These are phyloP conservation scores for Diaperis boleti DNA, from an alignment of 2,888 invertebrate species.

Conservation along the genomic window DNA sequence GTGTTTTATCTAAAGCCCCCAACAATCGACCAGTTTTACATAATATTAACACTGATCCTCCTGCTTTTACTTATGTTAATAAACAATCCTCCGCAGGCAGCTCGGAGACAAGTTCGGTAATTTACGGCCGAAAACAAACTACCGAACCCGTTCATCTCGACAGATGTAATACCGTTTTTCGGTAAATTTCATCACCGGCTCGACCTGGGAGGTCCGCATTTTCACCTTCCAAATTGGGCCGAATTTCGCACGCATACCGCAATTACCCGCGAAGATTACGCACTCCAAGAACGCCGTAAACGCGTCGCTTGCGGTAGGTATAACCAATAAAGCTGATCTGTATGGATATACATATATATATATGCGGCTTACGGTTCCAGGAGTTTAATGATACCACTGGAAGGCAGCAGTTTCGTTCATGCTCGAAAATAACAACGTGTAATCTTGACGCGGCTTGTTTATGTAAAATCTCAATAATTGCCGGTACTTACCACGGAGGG, in stretches of 20 bases:
- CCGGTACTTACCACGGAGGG: slow-evolving; percentile 27
- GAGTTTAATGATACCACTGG: slow-evolving; percentile 5
- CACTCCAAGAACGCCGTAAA: slow-evolving; percentile 29
- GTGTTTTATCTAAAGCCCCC: too few relatives aligned
- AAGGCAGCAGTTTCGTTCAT: slow-evolving; percentile 7
- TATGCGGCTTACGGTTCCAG: slow-evolving; percentile 16
- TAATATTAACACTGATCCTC: too few relatives aligned
- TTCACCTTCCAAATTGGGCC: too few relatives aligned
- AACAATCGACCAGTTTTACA: too few relatives aligned
- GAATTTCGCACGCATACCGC: slow-evolving; percentile 19
- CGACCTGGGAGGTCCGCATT: not conserved
- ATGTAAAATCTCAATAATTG: slow-evolving; percentile 25
- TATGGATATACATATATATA: slow-evolving; percentile 17
- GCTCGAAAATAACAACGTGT: slow-evolving; percentile 19
- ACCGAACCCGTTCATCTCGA: too few relatives aligned
- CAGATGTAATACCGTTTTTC: too few relatives aligned
- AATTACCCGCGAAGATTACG: slow-evolving; percentile 20
- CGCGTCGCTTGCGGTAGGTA: slow-evolving; percentile 36
- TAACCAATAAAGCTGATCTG: slow-evolving; percentile 33
- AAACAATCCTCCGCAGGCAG: too few relatives aligned
- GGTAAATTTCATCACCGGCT: too few relatives aligned
- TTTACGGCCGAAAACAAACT: too few relatives aligned
- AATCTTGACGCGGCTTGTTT: slow-evolving; percentile 11
- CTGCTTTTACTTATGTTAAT: too few relatives aligned
- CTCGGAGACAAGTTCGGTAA: too few relatives aligned